These are phyloP conservation scores for Trichosurus vulpecula DNA, from an alignment of 2,797 vertebrate genomes.

Conservation along the genomic window DNA sequence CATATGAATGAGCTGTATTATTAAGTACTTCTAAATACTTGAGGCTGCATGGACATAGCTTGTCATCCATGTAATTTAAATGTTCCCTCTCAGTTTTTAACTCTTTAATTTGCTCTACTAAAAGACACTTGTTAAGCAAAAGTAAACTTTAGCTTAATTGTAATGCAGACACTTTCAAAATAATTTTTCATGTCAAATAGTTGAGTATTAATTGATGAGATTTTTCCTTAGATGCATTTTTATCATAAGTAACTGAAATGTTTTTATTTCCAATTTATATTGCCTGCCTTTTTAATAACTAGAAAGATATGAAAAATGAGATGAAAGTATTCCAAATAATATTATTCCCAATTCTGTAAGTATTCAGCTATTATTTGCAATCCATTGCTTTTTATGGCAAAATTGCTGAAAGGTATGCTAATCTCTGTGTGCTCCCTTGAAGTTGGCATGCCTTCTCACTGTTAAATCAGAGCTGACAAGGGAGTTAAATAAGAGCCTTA, in stretches of 20 bases:
- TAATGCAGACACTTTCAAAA: neutral
- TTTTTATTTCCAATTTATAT: neutral
- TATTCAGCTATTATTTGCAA: neutral
- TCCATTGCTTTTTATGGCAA: neutral
- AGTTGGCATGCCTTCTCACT: neutral
- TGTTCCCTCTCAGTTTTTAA: neutral
- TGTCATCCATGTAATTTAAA: neutral
- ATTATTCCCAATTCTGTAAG: neutral
- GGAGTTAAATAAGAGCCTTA: neutral
- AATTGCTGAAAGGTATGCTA: neutral
- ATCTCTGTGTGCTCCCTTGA: neutral
- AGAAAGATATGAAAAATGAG: neutral
- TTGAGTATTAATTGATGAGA: neutral
- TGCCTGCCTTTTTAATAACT: neutral
- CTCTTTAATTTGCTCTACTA: neutral
- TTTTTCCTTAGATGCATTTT: neutral
- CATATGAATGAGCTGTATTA: neutral
- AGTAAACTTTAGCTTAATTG: neutral
- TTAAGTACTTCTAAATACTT: neutral
- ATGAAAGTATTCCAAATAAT: neutral
- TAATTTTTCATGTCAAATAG: neutral
- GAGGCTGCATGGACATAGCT: neutral
- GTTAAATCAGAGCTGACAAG: neutral
- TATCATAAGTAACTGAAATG: neutral
- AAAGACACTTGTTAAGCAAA: neutral